A percentile compares a stretch with the other conserved stretches of the same genome.
These are phyloP conservation scores for Agrotis ipsilon DNA, from an alignment of 2,888 invertebrate species.

Conservation along the genomic window DNA sequence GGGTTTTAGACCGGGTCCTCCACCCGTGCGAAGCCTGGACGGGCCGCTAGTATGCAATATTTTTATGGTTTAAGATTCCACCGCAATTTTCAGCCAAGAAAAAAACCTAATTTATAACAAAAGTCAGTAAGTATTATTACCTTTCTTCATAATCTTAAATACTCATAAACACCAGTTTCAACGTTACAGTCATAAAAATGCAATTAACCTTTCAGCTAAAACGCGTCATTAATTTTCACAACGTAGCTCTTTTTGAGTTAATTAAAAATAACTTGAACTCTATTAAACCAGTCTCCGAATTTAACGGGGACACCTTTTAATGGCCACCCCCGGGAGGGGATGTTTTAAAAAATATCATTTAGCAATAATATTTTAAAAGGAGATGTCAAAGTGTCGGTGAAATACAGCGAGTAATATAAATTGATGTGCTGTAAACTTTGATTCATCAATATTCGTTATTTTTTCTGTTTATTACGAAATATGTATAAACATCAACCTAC, in stretches of 20 bases:
- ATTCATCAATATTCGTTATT: conserved; percentile 31
- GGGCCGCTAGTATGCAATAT: no score
- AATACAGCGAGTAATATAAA: conserved; percentile 32
- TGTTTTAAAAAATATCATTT: conserved; percentile 27
- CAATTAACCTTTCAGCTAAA: conserved; percentile 27
- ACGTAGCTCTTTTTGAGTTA: conserved; percentile 25
- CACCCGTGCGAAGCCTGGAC: no score
- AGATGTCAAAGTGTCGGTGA: conserved; percentile 7
- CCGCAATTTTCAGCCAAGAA: not conserved
- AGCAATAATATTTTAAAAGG: conserved; percentile 29
- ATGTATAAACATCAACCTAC: no score
- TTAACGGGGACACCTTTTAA: conserved; percentile 35
- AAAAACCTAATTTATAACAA: not conserved
- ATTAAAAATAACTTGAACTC: conserved; percentile 40
- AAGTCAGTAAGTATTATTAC: no score
- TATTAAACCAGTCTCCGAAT: conserved; percentile 32
- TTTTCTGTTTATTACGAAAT: no score
- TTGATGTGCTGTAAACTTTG: conserved; percentile 25
- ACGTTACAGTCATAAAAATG: conserved; percentile 13
- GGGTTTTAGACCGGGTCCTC: no score
- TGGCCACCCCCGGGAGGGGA: not conserved
- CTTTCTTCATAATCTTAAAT: not conserved
- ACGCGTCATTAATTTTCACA: conserved; percentile 13
- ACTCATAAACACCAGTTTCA: not conserved
- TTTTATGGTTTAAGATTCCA: not conserved